Evolutionary conservation across 1,140 invertebrate species (phyloP), one percentile per base, ranked within the genome.

Genomic region (Dendroctonus valens): DNA sequence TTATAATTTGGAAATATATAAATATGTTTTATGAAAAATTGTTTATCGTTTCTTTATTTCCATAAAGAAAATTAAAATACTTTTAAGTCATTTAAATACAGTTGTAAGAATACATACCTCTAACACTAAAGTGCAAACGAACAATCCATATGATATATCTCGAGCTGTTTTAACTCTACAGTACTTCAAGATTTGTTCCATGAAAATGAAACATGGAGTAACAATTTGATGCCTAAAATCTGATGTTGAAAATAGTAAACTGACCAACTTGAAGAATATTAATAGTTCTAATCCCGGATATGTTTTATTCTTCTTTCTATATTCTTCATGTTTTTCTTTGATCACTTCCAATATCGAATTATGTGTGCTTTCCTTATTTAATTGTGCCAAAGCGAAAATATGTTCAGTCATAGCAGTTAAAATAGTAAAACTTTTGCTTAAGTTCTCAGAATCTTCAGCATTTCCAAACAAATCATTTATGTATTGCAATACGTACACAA

Each of bases 171-270:
- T 85, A 38, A 92, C 83, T 69, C 79, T 81, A 67, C 84, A 83
- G 71, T 80, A 80, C 5, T 81, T 79, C 66, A 97, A 79, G 68
- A 96, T 89, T 77, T 95, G 87, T 41, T 86, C 84, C 80, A 96
- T 90, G 72, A 96, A 93, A 48, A 93, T 80, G 55, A 92, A 81
- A 72, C 87, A 86, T 49, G 93, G 93, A 7, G 92, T 94, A 39
- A 89, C 87, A n/a, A 96, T 83, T 3, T 87, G 86, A 83, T 97
- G 94, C 39, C 86, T 81, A 75, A 92, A 94, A 80, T 97, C 94
- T 0, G 93, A 96, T 0, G 92, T 89, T 11, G 93, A 89, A 78
- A 91, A 97, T 41, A 96, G 73, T 11, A 91, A 76, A 11, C 87
- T 85, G 14, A 90, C 82, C 40, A 92, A 70, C 81, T 93, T 92